These are phyloP conservation scores for Ophion ventricosus DNA, from an alignment of 2,888 invertebrate species.

Conservation along the genomic window DNA sequence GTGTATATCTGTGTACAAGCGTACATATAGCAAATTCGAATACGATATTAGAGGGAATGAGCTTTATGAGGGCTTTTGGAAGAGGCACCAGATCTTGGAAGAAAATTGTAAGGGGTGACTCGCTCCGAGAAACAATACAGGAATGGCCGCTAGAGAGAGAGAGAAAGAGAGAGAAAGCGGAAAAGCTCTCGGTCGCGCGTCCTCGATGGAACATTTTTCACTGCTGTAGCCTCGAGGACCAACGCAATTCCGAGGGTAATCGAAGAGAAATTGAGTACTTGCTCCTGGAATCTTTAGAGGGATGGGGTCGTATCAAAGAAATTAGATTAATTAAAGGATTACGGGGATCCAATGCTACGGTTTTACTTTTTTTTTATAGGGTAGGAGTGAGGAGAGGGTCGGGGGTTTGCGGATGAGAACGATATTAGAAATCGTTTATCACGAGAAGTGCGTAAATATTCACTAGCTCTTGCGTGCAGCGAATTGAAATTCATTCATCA, in stretches of 20 bases:
- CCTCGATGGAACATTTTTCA: constrained; percentile 52
- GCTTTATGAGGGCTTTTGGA: constrained; percentile 37
- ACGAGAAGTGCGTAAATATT: constrained; percentile 75
- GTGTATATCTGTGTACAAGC: background rate
- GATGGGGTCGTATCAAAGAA: constrained; percentile 69
- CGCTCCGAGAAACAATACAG: constrained; percentile 2
- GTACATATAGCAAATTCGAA: constrained; percentile 21
- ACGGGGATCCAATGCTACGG: constrained; percentile 55
- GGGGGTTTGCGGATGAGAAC: constrained; percentile 33
- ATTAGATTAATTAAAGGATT: constrained; percentile 75
- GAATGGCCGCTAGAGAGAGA: background rate
- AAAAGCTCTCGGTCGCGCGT: constrained; percentile 14
- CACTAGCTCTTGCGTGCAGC: constrained; percentile 70
- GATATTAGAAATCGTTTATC: constrained; percentile 73
- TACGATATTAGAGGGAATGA: constrained; percentile 53
- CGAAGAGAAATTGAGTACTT: constrained; percentile 65
- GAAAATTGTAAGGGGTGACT: constrained; percentile 37
- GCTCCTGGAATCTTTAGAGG: constrained; percentile 52
- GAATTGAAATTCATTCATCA: constrained; percentile 26
- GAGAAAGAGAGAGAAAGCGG: constrained; percentile 1
- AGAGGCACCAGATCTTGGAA: constrained; percentile 7
- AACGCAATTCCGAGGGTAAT: constrained; percentile 52
- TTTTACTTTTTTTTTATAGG: constrained; percentile 34
- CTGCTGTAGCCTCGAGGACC: constrained; percentile 46
- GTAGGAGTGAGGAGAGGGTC: background rate